These are phyloP conservation scores for Falco naumanni DNA, from an alignment of 2,797 vertebrate species.

Conservation along the genomic window DNA sequence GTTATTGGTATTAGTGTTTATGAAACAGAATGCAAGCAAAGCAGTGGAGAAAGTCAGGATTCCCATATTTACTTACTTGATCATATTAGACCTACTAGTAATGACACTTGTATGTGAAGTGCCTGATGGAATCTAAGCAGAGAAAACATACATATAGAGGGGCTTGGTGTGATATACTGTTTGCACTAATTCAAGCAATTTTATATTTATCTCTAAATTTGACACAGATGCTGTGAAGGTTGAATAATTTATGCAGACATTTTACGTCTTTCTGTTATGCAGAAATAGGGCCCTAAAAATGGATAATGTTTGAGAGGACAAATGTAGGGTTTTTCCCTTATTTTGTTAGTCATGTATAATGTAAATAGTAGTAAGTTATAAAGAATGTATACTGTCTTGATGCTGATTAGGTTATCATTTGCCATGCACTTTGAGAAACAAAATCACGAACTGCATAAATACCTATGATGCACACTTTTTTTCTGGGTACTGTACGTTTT, in stretches of 20 bases:
- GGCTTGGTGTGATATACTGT: background rate
- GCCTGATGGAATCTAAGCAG: background rate
- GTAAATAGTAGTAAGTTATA: background rate
- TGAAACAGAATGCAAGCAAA: background rate
- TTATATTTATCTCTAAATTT: slow-evolving; percentile 5
- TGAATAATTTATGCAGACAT: background rate
- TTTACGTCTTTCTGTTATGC: background rate
- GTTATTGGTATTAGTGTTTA: background rate
- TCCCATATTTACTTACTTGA: background rate
- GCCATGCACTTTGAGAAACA: background rate
- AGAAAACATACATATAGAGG: background rate
- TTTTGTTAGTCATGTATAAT: background rate
- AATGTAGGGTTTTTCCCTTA: background rate
- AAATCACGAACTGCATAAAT: background rate
- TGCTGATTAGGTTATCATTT: background rate
- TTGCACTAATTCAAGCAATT: background rate
- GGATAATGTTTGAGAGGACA: background rate
- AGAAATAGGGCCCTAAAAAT: background rate
- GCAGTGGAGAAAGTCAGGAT: background rate
- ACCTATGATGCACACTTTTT: background rate
- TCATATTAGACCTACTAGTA: background rate
- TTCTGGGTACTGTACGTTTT: background rate
- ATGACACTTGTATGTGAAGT: background rate
- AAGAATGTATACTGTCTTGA: background rate
- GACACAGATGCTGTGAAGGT: background rate